Percentiles rank a stretch among this genome's conserved stretches.
These are phyloP conservation scores for Ormia ochracea DNA, from an alignment of 2,888 invertebrate species.

Conservation along the genomic window DNA sequence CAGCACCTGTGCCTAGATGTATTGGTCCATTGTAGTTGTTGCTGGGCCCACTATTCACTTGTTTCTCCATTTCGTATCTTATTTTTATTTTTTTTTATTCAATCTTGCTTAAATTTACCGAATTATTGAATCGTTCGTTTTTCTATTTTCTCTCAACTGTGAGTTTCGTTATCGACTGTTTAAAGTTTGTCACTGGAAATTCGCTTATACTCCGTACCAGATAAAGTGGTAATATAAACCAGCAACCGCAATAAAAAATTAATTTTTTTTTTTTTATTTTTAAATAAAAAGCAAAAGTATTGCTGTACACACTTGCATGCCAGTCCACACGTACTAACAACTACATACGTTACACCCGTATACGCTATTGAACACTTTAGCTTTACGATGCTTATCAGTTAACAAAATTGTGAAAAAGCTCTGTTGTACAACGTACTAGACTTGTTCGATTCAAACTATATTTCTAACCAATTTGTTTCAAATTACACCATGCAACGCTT, in stretches of 20 bases:
- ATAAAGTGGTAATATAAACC: conserved; percentile 33
- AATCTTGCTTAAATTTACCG: neutral
- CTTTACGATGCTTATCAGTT: conserved; percentile 2
- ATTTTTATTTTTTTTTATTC: neutral
- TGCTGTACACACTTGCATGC: neutral
- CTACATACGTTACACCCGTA: neutral
- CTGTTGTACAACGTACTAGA: too few relatives aligned
- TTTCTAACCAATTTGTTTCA: too few relatives aligned
- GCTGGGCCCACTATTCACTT: conserved; percentile 43
- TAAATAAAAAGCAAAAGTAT: neutral
- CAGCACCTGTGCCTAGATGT: conserved; percentile 38
- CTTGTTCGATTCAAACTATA: too few relatives aligned
- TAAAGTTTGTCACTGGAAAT: conserved; percentile 30
- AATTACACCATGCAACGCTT: too few relatives aligned
- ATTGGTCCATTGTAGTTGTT: conserved; percentile 20
- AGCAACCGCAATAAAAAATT: conserved; percentile 15
- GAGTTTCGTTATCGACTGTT: conserved; percentile 50
- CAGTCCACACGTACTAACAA: neutral
- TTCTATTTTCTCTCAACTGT: conserved; percentile 45
- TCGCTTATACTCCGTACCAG: conserved; percentile 34
- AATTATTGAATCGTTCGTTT: neutral
- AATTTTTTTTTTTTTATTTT: neutral
- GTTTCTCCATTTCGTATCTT: conserved; percentile 51
- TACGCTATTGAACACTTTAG: neutral
- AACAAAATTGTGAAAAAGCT: conserved; percentile 12